Evolutionary conservation across 2,797 vertebrate species (phyloP).

Genomic region (Buphagus erythrorhynchus): DNA sequence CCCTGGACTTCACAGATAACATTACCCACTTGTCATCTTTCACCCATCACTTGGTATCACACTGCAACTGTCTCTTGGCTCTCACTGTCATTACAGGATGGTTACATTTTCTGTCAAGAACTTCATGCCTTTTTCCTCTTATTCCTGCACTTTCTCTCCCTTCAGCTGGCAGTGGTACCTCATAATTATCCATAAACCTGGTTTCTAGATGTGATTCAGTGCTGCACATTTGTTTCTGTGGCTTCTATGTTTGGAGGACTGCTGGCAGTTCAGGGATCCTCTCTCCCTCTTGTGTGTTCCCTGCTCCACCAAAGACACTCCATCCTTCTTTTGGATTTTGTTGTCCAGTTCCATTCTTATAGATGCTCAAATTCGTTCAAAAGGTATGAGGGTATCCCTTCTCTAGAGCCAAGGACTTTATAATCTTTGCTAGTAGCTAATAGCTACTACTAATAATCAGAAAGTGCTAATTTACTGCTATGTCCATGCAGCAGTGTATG

Average conservation of each 20-base stretch:
- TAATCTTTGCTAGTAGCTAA: not conserved
- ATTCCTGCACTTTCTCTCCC: not conserved
- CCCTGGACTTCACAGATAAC: not conserved
- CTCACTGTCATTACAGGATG: not conserved
- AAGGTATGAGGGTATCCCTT: not conserved
- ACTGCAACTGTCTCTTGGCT: not conserved
- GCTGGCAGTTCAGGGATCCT: not conserved
- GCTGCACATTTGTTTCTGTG: not conserved
- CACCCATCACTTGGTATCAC: not conserved
- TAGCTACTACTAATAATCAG: not conserved
- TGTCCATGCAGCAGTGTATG: not conserved
- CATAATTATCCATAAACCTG: not conserved
- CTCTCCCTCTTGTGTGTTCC: not conserved
- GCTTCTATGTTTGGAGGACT: not conserved
- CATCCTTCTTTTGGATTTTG: not conserved
- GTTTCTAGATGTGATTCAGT: not conserved
- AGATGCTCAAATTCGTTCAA: not conserved
- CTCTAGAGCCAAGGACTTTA: not conserved
- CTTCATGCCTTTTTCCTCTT: not conserved
- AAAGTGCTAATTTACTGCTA: not conserved
- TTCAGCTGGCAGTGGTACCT: not conserved
- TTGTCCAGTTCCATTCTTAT: not conserved
- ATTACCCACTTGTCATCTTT: not conserved
- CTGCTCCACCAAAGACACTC: not conserved
- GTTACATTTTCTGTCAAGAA: not conserved